Conservation (phyloP, 2,888 invertebrate species). For the Andrena flavipes region DNA sequence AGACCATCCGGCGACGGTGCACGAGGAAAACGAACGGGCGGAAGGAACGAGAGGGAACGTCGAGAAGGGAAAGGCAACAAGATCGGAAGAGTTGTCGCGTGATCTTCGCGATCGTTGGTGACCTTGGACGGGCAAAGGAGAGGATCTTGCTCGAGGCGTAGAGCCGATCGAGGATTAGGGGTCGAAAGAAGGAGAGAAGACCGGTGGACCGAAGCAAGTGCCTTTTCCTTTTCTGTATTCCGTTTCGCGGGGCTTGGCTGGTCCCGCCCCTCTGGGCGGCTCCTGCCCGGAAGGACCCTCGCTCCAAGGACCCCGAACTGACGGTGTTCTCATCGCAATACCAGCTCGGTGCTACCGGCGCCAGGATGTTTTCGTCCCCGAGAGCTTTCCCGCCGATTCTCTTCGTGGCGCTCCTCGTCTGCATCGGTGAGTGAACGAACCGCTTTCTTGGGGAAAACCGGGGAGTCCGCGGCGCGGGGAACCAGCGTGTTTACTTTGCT, state of each 20-base stretch:
- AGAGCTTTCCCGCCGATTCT: constrained; percentile 75
- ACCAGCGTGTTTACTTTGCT: not conserved
- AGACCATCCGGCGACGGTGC: too few relatives aligned
- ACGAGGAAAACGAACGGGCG: not conserved
- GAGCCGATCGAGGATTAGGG: constrained; percentile 12
- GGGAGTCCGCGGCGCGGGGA: not conserved
- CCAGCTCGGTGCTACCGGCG: constrained; percentile 21
- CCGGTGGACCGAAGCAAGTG: constrained; percentile 50
- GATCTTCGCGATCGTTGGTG: constrained; percentile 22
- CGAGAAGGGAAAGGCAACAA: not conserved
- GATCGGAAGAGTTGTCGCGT: constrained; percentile 2
- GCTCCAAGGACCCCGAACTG: constrained; percentile 12
- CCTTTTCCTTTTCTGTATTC: constrained; percentile 53
- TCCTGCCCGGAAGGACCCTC: constrained; percentile 59
- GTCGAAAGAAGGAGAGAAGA: not conserved
- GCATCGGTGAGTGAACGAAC: constrained; percentile 75
- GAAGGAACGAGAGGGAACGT: not conserved
- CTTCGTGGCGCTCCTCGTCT: constrained; percentile 72
- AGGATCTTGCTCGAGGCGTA: constrained; percentile 1
- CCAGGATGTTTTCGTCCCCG: constrained; percentile 73
- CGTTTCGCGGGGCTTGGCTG: constrained; percentile 54
- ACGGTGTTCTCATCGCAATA: constrained; percentile 36
- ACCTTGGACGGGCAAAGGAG: not conserved
- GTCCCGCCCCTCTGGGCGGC: constrained; percentile 63
- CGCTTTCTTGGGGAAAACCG: not conserved